Evolutionary conservation across 2,797 vertebrate species (phyloP), one percentile per base, ranked within the genome.

Genomic region (Syngnathus rostellatus): DNA sequence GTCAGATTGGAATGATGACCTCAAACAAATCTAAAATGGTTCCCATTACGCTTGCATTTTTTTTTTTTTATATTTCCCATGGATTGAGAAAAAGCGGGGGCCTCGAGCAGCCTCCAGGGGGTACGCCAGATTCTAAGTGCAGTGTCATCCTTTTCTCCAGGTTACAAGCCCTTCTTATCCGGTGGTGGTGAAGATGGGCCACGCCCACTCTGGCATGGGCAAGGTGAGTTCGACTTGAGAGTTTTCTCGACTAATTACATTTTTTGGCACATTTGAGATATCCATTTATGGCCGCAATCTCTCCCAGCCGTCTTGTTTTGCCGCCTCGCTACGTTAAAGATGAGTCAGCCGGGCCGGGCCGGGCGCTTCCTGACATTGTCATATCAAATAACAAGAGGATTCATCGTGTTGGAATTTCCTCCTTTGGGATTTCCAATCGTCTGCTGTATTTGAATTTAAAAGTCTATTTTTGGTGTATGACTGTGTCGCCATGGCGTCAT

Each of bases 171-270:
- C 93, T 0, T 86, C 89, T 65, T 97, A 94, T 70, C 96, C 96
- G 0, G 90, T 95, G 79, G 96, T 98, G 67, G 91, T 98, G 76
- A 99, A 98, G 86, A 91, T 98, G 89, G 96, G 96, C 31, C 96
- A 97, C 25, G 96, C 94, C 70, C 89, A 98, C 57, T 91, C 95
- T 0, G 96, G 96, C 75, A 95, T 98, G 93, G 96, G 96, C 66
- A 98, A 99, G 94, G 95, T 96, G 90, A 81, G 92, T 66, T 31
- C 0, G 31, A 31, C 31, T 31, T 31, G 31, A 41, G 40, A 40
- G 40, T 40, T 41, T 41, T 9, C 40, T 31, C 2, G 31, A 31
- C 31, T 31, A 31, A 2, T 31, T 2, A 31, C 31, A 31, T 31
- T 31, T 31, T 31, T 31, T 1, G 2, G 31, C 31, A 31, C 31